Evolutionary conservation across 2,888 invertebrate species (phyloP).

Genomic region (Drosophila longiperda): DNA sequence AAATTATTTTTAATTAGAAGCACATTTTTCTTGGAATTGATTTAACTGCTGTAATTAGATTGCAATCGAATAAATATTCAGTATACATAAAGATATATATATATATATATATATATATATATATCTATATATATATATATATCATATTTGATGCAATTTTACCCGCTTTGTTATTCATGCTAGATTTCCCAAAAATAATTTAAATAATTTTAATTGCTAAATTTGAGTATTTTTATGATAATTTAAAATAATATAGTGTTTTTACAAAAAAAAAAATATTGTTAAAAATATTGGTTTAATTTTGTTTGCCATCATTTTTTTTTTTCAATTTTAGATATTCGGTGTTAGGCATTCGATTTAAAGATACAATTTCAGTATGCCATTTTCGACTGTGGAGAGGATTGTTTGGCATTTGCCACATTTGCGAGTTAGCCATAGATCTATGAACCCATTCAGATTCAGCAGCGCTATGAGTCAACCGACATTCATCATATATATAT

Average conservation of each 20-base stretch:
- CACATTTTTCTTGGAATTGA: neutral
- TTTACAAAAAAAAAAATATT: neutral
- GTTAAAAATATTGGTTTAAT: neutral
- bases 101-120: too few relatives aligned
- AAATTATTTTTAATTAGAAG: neutral
- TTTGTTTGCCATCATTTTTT: neutral
- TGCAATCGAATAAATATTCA: neutral
- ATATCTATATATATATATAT: too few relatives aligned
- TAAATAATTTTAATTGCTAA: neutral
- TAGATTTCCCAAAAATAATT: neutral
- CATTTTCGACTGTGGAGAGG: constrained; percentile 22
- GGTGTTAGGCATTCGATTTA: constrained; percentile 13
- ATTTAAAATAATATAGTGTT: neutral
- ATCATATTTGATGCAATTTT: neutral
- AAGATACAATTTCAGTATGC: constrained; percentile 34
- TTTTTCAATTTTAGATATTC: constrained; percentile 4
- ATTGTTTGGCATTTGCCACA: constrained; percentile 25
- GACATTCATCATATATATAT: neutral
- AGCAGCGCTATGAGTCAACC: neutral
- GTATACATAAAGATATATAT: too few relatives aligned
- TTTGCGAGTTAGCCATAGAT: constrained; percentile 4
- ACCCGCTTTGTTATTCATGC: neutral
- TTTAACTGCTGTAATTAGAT: neutral
- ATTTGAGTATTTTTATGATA: neutral
- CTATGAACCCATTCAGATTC: neutral